phyloP scores from a whole-genome alignment of 2,113 vertebrate species.

The Bubo blakistoni region DNA sequence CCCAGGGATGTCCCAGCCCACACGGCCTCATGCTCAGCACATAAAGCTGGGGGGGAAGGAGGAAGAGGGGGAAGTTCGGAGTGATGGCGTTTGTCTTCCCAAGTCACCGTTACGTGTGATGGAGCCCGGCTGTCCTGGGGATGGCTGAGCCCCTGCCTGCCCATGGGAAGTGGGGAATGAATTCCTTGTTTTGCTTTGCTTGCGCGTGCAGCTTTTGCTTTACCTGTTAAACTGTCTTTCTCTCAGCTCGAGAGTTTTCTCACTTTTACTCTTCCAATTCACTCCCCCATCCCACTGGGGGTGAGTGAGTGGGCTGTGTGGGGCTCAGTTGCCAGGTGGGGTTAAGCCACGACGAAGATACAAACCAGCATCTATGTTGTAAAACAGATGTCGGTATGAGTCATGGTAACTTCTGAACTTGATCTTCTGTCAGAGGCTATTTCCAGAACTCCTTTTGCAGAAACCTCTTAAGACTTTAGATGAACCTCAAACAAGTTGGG shows the following conservation, averaged over 20 bases:
- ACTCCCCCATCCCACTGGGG: not conserved
- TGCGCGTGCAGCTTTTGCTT: not conserved
- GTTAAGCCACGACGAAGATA: not conserved
- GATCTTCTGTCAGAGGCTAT: not conserved
- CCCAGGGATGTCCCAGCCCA: not conserved
- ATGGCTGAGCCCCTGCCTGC: not conserved
- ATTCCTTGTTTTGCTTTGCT: not conserved
- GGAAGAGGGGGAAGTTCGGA: not conserved
- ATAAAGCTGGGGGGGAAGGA: not conserved
- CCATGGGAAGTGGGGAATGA: not conserved
- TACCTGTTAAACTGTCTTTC: not conserved
- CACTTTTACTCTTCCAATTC: not conserved
- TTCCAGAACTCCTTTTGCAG: not conserved
- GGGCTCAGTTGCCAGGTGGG: not conserved
- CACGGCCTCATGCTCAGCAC: not conserved
- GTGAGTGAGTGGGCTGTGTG: not conserved
- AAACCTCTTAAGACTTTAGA: not conserved
- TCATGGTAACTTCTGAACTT: not conserved
- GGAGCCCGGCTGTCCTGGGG: not conserved
- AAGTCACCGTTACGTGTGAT: accelerated
- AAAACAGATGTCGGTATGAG: not conserved
- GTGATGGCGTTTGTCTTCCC: not conserved
- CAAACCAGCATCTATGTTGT: not conserved
- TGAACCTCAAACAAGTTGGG: not conserved
- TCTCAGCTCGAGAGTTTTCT: not conserved